Conservation (phyloP, 1,140 invertebrate species). For the Hetaerina americana region DNA sequence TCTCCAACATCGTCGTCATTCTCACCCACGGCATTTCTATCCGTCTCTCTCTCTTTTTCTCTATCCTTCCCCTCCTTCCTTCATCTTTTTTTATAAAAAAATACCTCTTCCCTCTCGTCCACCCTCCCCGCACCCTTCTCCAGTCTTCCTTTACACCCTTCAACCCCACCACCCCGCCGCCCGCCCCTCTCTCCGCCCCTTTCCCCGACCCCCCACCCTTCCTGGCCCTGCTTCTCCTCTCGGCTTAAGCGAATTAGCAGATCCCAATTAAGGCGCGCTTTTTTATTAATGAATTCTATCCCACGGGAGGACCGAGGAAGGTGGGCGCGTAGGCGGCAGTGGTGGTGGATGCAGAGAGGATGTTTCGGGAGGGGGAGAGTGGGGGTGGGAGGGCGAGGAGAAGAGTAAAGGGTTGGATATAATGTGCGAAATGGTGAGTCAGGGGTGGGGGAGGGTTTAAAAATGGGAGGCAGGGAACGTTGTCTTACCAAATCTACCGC, state of each 20-base stretch:
- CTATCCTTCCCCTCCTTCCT: background rate
- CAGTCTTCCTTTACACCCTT: background rate
- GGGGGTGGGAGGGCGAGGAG: background rate
- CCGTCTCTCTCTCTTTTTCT: too few species aligned
- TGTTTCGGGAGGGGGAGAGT: background rate
- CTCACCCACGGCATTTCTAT: too few species aligned
- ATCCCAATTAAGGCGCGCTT: background rate
- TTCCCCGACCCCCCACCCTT: background rate
- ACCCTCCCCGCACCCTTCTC: background rate
- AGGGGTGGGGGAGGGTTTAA: background rate
- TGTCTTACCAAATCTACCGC: too few species aligned
- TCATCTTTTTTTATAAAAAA: background rate
- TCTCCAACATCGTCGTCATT: too few species aligned
- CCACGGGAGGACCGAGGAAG: too few species aligned
- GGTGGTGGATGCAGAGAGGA: background rate
- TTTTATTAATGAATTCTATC: conserved; percentile 1
- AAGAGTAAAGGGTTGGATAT: background rate
- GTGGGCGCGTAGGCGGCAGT: too few species aligned
- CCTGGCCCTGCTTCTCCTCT: too few species aligned
- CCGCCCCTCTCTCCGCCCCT: background rate
- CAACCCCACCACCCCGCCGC: background rate
- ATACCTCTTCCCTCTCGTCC: background rate
- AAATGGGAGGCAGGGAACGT: background rate
- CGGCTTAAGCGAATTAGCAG: background rate
- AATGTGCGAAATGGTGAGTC: too few species aligned